Conservation (phyloP, 2,888 invertebrate species). For the Drosophila mulleri region DNA sequence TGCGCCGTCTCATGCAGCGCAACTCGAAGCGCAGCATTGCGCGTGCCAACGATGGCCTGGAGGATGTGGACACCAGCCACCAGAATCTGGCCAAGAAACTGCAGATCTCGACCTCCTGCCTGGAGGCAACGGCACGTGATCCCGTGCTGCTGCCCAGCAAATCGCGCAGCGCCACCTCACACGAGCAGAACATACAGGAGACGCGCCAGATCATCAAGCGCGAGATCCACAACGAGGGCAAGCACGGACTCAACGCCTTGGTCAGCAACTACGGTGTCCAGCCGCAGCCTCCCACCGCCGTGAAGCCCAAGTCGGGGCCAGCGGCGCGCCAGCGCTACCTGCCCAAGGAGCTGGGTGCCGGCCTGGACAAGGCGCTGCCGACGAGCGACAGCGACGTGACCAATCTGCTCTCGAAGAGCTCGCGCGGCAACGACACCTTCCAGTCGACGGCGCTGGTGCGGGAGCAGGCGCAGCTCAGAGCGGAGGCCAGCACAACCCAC, state of each 20-base stretch:
- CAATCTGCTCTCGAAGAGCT: slow-evolving; percentile 64
- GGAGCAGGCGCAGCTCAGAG: slow-evolving; percentile 66
- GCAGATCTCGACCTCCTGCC: slow-evolving; percentile 70
- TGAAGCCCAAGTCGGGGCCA: slow-evolving; percentile 85
- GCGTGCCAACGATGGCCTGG: slow-evolving; percentile 80
- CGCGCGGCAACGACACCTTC: slow-evolving; percentile 76
- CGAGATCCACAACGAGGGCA: slow-evolving; percentile 86
- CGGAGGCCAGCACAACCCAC: slow-evolving; percentile 59
- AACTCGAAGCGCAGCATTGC: slow-evolving; percentile 90
- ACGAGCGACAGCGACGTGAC: slow-evolving; percentile 47
- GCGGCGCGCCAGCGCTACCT: slow-evolving; percentile 87
- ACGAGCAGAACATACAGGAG: slow-evolving; percentile 80
- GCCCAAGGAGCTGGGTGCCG: slow-evolving; percentile 86
- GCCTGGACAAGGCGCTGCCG: background rate
- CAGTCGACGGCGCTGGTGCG: slow-evolving; percentile 82
- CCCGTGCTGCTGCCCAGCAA: slow-evolving; percentile 52
- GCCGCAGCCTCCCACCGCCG: slow-evolving; percentile 47
- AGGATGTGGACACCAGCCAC: slow-evolving; percentile 80
- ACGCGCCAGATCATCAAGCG: slow-evolving; percentile 84
- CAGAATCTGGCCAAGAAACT: slow-evolving; percentile 79
- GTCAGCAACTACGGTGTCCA: slow-evolving; percentile 73
- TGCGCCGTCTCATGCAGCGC: slow-evolving; percentile 89
- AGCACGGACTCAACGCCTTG: slow-evolving; percentile 84
- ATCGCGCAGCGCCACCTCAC: slow-evolving; percentile 66
- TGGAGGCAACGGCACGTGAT: slow-evolving; percentile 60